phyloP scores from a whole-genome alignment of 1,140 invertebrate genomes.

The Micrasema minimum region DNA sequence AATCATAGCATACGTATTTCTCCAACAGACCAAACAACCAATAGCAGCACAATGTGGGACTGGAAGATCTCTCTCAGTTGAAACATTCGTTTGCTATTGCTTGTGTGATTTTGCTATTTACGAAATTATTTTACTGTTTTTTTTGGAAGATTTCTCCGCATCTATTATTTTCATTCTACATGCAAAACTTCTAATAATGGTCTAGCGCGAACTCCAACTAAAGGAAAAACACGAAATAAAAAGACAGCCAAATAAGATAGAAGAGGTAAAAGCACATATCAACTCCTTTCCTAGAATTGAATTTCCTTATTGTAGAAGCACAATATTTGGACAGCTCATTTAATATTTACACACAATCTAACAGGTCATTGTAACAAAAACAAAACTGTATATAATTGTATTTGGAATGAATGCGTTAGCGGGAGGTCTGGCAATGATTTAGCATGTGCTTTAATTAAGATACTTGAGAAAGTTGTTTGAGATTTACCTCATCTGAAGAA shows the following conservation, averaged over 20 bases:
- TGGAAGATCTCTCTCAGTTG: no score
- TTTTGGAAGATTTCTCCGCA: no score
- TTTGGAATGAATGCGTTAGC: neutral
- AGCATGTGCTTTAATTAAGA: neutral
- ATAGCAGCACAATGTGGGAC: no score
- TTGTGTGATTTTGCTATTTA: no score
- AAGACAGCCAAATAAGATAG: neutral
- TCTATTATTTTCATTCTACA: neutral
- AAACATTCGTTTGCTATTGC: no score
- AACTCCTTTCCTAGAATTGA: neutral
- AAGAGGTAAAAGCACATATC: neutral
- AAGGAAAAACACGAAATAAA: neutral
- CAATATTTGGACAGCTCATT: neutral
- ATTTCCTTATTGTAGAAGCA: neutral
- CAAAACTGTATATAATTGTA: neutral
- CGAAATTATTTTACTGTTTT: no score
- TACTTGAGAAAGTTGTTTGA: slow-evolving; percentile 1
- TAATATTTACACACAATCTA: neutral
- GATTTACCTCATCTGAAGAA: neutral
- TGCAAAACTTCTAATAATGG: neutral
- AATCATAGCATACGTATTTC: no score
- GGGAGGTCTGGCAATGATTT: neutral
- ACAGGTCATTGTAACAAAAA: neutral
- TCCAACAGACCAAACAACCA: no score
- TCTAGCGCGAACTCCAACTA: neutral